These are phyloP conservation scores for Ceratina calcarata DNA, from an alignment of 1,140 invertebrate species.

Conservation along the genomic window DNA sequence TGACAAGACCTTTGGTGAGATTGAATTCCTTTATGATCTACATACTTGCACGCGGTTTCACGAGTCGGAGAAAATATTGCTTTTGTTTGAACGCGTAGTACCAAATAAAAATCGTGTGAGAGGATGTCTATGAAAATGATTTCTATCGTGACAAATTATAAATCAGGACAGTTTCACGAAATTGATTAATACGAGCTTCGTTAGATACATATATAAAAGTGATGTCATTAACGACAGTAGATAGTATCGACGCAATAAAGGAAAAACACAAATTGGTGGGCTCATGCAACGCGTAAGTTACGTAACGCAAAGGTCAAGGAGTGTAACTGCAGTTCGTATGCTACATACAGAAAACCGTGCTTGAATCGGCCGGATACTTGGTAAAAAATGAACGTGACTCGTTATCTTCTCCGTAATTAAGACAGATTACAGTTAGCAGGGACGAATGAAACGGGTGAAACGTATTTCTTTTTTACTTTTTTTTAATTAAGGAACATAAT, in stretches of 20 bases:
- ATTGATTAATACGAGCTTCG: not conserved
- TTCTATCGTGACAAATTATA: not conserved
- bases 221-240: not conserved
- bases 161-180: too few species aligned
- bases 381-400: constrained; percentile 25
- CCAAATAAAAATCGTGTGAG: constrained; percentile 11
- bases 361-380: not conserved
- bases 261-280: constrained; percentile 24
- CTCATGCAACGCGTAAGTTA: constrained; percentile 29
- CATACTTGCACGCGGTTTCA: constrained; percentile 25
- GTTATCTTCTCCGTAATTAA: constrained; percentile 40
- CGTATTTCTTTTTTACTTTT: not conserved
- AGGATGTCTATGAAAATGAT: constrained; percentile 2
- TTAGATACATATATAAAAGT: not conserved
- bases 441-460: not conserved
- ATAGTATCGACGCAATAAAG: constrained; percentile 7
- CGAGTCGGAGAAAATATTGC: constrained; percentile 27
- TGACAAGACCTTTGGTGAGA: constrained; percentile 16
- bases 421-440: constrained; percentile 5
- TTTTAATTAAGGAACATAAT: constrained; percentile 59
- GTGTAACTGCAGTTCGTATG: constrained; percentile 40
- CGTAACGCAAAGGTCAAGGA: constrained; percentile 29
- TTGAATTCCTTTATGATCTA: constrained; percentile 47
- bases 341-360: not conserved
- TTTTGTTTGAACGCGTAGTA: not conserved